Conservation (phyloP, 2,888 invertebrate species). For the Rhopalosiphum nymphaeae region DNA sequence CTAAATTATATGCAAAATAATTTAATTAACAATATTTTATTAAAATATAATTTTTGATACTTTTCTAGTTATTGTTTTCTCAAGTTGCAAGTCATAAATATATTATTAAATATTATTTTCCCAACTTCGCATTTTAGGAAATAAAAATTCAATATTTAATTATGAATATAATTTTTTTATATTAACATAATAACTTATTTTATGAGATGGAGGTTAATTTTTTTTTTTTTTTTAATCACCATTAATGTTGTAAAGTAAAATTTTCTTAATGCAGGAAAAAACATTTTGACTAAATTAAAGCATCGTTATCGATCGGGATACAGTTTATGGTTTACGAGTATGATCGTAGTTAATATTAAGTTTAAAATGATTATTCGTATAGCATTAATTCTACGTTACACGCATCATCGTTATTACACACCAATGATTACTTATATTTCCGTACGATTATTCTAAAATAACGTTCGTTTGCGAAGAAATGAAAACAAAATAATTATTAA, state of each 20-base stretch:
- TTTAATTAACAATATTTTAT: too few species aligned
- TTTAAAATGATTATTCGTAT: background rate
- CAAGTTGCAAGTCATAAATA: too few species aligned
- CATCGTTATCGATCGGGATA: background rate
- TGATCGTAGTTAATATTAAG: background rate
- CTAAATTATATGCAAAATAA: too few species aligned
- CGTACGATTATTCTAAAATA: background rate
- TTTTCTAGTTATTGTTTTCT: too few species aligned
- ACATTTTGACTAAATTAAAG: background rate
- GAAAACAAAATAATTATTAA: background rate
- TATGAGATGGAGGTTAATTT: too few species aligned
- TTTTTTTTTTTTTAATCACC: too few species aligned
- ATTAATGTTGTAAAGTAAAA: background rate
- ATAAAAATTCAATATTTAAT: too few species aligned
- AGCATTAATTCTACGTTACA: background rate
- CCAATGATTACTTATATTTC: constrained; percentile 2
- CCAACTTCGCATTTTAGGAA: too few species aligned
- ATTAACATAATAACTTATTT: too few species aligned
- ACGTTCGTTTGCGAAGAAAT: background rate
- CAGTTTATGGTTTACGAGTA: background rate
- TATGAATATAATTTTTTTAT: too few species aligned
- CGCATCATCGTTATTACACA: background rate
- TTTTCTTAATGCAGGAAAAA: background rate
- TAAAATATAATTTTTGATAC: too few species aligned
- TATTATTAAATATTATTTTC: too few species aligned